Evolutionary conservation across 2,113 vertebrate species (phyloP).

Genomic region (Synodontis membranacea): DNA sequence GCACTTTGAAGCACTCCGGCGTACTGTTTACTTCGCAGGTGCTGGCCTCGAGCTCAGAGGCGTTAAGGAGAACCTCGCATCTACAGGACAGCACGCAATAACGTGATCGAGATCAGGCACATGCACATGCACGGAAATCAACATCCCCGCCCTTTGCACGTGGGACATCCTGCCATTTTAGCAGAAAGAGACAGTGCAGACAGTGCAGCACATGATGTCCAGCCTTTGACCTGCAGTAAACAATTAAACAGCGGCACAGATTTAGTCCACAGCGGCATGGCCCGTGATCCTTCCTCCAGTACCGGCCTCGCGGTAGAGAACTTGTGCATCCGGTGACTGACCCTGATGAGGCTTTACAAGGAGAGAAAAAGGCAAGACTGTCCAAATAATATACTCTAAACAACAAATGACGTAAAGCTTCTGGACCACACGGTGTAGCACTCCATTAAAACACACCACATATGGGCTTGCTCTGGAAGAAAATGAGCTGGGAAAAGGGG

Average conservation of each 20-base stretch:
- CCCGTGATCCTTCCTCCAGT: neutral
- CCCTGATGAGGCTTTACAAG: neutral
- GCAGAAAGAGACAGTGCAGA: neutral
- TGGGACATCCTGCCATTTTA: neutral
- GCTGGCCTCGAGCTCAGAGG: neutral
- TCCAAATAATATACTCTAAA: neutral
- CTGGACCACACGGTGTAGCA: neutral
- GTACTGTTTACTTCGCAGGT: slow-evolving; percentile 7
- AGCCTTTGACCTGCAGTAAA: slow-evolving; percentile 41
- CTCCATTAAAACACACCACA: neutral
- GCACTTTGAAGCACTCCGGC: neutral
- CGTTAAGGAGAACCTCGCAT: slow-evolving; percentile 3
- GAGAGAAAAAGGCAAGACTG: neutral
- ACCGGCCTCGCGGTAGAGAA: neutral
- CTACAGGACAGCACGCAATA: neutral
- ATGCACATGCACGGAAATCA: slow-evolving; percentile 10
- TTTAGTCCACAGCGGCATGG: neutral
- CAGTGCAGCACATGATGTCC: neutral
- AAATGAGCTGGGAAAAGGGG: too few species aligned
- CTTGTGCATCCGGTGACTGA: neutral
- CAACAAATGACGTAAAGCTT: neutral
- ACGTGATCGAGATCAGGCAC: neutral
- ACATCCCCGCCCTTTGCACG: too few species aligned
- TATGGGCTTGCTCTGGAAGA: neutral
- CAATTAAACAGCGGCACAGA: neutral